These are phyloP conservation scores for Tokudaia tokunoshimensis DNA, from an alignment of 2,797 vertebrate genomes.

Conservation along the genomic window DNA sequence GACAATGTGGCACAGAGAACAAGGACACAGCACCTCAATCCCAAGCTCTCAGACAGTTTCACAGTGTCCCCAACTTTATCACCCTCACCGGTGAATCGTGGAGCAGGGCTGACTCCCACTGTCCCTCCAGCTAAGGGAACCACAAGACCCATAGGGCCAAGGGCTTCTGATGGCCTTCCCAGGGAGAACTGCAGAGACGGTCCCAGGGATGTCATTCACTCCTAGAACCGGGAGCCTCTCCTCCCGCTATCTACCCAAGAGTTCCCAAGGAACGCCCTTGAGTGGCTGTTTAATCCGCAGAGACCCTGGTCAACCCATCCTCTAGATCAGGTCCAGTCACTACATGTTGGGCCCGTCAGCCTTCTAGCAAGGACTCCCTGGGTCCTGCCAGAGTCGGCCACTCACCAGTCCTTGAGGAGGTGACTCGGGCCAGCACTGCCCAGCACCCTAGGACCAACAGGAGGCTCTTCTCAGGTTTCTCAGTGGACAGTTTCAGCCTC, in stretches of 20 bases:
- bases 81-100: not conserved
- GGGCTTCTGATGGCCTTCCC: not conserved
- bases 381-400: not conserved
- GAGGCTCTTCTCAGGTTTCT: not conserved
- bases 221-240: not conserved
- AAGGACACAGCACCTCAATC: not conserved
- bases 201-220: no score
- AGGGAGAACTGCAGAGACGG: not conserved
- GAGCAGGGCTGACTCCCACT: no score
- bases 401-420: fast-evolving
- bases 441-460: not conserved
- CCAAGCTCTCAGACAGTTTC: not conserved
- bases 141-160: not conserved
- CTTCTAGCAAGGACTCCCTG: not conserved
- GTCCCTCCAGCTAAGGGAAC: not conserved
- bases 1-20: not conserved
- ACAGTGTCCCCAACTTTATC: fast-evolving
- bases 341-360: not conserved
- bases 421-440: not conserved
- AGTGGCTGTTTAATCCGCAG: not conserved
- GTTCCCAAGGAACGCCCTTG: not conserved
- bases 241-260: fast-evolving
- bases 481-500: not conserved
- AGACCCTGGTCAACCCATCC: no score
- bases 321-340: not conserved